Evolutionary conservation across 2,888 invertebrate species (phyloP).

Genomic region (Carterocephalus palaemon): DNA sequence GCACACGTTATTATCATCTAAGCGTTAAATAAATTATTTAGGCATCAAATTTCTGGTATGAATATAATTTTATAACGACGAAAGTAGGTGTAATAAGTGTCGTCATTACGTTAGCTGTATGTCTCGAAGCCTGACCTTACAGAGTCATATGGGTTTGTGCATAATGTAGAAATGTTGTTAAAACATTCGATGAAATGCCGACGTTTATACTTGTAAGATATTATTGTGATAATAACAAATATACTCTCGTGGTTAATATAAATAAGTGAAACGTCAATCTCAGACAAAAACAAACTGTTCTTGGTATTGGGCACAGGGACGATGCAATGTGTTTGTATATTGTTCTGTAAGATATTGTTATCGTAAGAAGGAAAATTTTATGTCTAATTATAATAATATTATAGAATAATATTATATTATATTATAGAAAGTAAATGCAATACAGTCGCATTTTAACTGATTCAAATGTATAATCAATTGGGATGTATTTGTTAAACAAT

Average conservation of each 20-base stretch:
- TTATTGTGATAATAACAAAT: conserved; percentile 22
- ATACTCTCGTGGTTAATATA: conserved; percentile 20
- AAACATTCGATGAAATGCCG: background rate
- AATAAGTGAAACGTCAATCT: conserved; percentile 23
- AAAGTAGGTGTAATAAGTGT: too few relatives aligned
- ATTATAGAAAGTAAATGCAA: too few relatives aligned
- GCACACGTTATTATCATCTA: conserved; percentile 5
- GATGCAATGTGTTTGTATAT: conserved; percentile 19
- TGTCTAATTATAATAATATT: conserved; percentile 5
- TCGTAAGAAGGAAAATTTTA: conserved; percentile 20
- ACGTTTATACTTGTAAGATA: conserved; percentile 20
- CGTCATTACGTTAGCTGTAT: too few relatives aligned
- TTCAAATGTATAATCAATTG: too few relatives aligned
- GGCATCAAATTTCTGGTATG: background rate
- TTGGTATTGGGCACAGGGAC: conserved; percentile 22
- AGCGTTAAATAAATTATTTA: conserved; percentile 1
- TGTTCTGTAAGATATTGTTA: conserved; percentile 29
- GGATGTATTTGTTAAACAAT: too few relatives aligned
- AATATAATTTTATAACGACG: background rate
- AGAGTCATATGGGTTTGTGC: background rate
- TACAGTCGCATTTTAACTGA: too few relatives aligned
- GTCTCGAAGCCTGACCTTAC: too few relatives aligned
- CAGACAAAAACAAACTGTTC: conserved; percentile 18
- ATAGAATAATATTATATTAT: too few relatives aligned
- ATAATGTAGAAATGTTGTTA: background rate